Base-by-base conservation (phyloP, 1,140 invertebrate species). In the Euura saliciscinereae region DNA sequence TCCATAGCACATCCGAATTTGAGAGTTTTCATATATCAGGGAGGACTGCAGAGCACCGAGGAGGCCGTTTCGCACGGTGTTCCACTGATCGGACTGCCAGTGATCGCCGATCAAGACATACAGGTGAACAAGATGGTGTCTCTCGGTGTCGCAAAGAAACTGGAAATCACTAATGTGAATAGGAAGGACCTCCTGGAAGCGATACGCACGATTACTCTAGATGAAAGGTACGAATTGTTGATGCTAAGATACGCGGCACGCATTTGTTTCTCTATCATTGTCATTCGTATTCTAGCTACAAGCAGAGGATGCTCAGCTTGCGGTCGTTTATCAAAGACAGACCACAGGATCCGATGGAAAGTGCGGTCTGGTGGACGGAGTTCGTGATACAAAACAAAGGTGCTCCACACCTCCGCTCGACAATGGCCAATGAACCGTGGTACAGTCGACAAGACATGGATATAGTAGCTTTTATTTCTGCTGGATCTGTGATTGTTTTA, bases 311-410 rank as follows among this genome's bases (percentile, higher is more conserved):
- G 11, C 3, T 80, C 2, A 67, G 80, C n/a, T 6, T 83, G 3
- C 72, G 76, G n/a, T 45, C 71, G 69, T 4, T 78, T 77, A 70
- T 82, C 80, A 72, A 83, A 68, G 90, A 90, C 72, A 82, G 85
- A 76, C 88, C 84, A 2, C 79, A 83, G 67, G 74, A 83, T 71
- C 74, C 80, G 2, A 71, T 89, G 45, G 78, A 90, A 1, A 81
- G 82, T 59, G 83, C 88, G 0, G 80, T 88, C 43, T 91, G 84
- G 84, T 91, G 90, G 90, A 88, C 85, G 6, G 90, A 91, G 75
- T 90, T 89, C 78, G 86, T 90, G 8, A 81, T 91, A 44, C 78
- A 89, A 44, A 83, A 90, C 73, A 86, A 87, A 59, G 89, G 89
- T 10, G 85, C 86, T 2, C 74, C 79, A 51, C 88, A 89, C 80